A percentile compares a stretch with the other conserved stretches of the same genome.
Conservation (phyloP, 2,797 vertebrate species). For the Nannoperca obscura region DNA sequence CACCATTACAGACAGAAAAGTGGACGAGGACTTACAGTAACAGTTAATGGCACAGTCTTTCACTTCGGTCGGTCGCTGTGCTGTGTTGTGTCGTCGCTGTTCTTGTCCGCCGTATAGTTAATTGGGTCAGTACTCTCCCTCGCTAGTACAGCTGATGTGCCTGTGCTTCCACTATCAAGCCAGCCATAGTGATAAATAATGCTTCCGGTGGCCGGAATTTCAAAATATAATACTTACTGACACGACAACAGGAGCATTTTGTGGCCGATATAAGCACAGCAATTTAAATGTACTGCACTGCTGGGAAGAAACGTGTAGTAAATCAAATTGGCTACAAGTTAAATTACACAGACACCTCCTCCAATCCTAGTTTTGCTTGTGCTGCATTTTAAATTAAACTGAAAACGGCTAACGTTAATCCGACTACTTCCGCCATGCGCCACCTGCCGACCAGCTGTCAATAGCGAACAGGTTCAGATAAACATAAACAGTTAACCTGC, state of each 20-base stretch:
- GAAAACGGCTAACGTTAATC: background rate
- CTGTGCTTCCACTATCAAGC: conserved; percentile 28
- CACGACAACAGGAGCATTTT: background rate
- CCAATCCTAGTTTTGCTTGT: fast-evolving
- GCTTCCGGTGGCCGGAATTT: conserved; percentile 52
- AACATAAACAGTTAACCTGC: background rate
- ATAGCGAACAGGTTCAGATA: background rate
- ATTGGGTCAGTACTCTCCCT: conserved; percentile 67
- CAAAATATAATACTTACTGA: conserved; percentile 37
- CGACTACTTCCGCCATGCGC: conserved; percentile 56
- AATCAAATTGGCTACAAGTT: fast-evolving
- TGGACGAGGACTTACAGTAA: conserved; percentile 35
- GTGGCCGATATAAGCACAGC: fast-evolving
- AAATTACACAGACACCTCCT: fast-evolving
- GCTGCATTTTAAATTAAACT: background rate
- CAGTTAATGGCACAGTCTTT: background rate
- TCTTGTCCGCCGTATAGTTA: conserved; percentile 43
- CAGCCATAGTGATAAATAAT: fast-evolving
- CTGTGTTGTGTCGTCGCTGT: conserved; percentile 16
- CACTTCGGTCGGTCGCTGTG: background rate
- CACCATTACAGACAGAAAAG: background rate
- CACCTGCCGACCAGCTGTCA: conserved; percentile 32
- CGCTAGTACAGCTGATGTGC: conserved; percentile 62
- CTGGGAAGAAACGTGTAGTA: fast-evolving
- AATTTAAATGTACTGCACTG: fast-evolving